Evolutionary conservation across 2,888 invertebrate genomes (phyloP), one percentile per base, ranked within the genome.

Genomic region (Scrobipalpa atriplicella): DNA sequence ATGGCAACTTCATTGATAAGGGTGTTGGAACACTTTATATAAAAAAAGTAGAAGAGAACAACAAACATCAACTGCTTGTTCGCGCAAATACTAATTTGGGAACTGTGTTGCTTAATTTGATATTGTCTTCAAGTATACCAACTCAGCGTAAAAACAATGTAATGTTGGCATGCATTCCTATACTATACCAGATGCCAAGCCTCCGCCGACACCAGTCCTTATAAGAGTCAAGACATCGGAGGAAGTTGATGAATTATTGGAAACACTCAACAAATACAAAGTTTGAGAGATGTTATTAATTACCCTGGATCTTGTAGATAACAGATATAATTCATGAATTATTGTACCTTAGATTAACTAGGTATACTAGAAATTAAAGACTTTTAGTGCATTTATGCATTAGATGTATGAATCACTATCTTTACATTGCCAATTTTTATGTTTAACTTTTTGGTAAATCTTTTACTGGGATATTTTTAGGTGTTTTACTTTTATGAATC

Each of bases 1-100:
- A 96, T 76, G 95, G 94, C 0, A 94, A 93, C 70, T 99, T 95
- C 86, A 94, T 94, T 58, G 98, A 98, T 71, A 95, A 96, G 78
- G 99, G 99, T 66, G 95, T 99, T n/a, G 99, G 99, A 11, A 97
- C 96, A 69, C 88, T 99, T 16, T 98, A 96, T 81, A 88, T 99
- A n/a, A 99, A 99, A 82, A 95, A 96, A 52, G 93, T 96, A 41
- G 94, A 95, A 71, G 94, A 95, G 47, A 94, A 93, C 72, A 95
- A 94, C 2, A 98, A 98, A 87, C 94, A 95, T 68, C 98, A 99
- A 84, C 85, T 99, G 62, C 93, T 99, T 69, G 96, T 99, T 10
- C 94, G 99, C 62, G 98, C 98, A 6, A 97, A 98, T 74, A 99
- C 97, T 56, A 96, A 95, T 78, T 87, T 99, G 80, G 99, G 98